These are phyloP conservation scores for Colistium nudipinnis DNA, from an alignment of 2,113 vertebrate species.

Conservation along the genomic window DNA sequence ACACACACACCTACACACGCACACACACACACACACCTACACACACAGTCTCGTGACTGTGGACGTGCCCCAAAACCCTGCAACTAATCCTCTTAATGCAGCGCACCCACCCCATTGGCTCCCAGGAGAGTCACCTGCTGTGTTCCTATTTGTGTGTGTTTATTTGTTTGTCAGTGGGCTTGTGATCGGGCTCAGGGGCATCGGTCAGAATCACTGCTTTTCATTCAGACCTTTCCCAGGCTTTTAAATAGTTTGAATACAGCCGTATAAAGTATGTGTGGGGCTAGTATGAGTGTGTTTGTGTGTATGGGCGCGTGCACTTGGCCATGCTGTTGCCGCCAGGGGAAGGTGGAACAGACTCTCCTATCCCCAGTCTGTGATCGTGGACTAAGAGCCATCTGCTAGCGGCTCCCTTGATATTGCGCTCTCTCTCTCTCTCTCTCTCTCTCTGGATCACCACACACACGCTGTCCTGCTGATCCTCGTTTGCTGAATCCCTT, in stretches of 20 bases:
- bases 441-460: conserved; percentile 7
- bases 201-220: conserved; percentile 18
- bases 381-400: conserved; percentile 70
- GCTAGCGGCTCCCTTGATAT: conserved; percentile 49
- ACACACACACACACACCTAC: conserved; percentile 22
- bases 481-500: background rate
- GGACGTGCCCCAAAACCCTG: conserved; percentile 52
- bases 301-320: conserved; percentile 22
- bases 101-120: conserved; percentile 50
- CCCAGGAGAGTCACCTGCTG: conserved; percentile 61
- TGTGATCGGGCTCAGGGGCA: conserved; percentile 17
- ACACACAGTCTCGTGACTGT: conserved; percentile 46
- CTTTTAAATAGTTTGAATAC: conserved; percentile 12
- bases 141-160: conserved; percentile 38
- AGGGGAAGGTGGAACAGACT: conserved; percentile 55
- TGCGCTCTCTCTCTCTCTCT: conserved; percentile 9
- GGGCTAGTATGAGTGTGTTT: background rate
- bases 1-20: conserved; percentile 14
- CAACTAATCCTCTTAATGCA: conserved; percentile 73
- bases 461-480: conserved; percentile 8
- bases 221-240: background rate
- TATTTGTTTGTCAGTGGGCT: conserved; percentile 29
- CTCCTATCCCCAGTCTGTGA: conserved; percentile 53
- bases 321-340: conserved; percentile 29
- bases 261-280: background rate